Evolutionary conservation across 2,113 vertebrate species (phyloP).

Genomic region (Archilochus colubris): DNA sequence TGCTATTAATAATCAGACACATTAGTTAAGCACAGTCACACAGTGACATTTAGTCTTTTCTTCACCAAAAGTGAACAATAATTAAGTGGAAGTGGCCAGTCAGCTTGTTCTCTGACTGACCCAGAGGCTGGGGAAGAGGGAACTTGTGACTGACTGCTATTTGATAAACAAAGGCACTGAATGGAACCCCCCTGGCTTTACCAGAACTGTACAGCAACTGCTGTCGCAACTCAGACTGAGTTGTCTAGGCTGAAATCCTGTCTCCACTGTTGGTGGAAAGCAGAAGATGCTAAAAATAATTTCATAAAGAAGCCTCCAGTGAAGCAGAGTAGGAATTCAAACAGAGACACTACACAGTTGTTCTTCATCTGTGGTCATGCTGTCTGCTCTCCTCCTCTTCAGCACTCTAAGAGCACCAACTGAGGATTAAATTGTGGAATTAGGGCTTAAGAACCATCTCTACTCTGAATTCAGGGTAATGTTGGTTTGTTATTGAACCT

Average conservation of each 20-base stretch:
- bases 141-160: conserved; percentile 36
- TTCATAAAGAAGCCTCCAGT: neutral
- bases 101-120: neutral
- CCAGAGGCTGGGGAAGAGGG: neutral
- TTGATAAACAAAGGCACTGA: neutral
- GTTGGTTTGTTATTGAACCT: neutral
- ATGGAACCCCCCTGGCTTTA: neutral
- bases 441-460: neutral
- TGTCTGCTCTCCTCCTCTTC: neutral
- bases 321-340: neutral
- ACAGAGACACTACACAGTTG: neutral
- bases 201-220: neutral
- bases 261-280: neutral
- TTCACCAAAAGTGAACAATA: neutral
- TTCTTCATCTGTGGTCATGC: neutral
- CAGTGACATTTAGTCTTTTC: neutral
- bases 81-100: neutral
- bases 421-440: neutral
- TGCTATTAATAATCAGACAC: neutral
- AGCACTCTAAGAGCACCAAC: accelerated
- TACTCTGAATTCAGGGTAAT: neutral
- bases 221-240: neutral
- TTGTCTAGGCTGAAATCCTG: neutral
- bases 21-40: conserved; percentile 21
- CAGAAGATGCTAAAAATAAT: neutral